Percentiles rank a stretch among this genome's conserved stretches.
These are phyloP conservation scores for Torymus aiolomorphi DNA, from an alignment of 2,888 invertebrate species.

Conservation along the genomic window DNA sequence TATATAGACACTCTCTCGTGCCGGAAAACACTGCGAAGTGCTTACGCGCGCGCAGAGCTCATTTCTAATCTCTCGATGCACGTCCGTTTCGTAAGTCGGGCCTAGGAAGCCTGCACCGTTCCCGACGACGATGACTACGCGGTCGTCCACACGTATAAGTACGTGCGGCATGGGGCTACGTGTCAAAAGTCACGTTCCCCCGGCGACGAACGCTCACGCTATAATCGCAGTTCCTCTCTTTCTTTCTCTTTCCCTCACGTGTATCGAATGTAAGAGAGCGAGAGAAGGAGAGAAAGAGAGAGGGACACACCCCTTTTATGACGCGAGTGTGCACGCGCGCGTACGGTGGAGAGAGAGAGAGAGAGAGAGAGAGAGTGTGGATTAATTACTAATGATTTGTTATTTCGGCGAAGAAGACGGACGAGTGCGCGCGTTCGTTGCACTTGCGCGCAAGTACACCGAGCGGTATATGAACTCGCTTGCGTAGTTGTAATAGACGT, in stretches of 20 bases:
- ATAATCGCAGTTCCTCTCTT: no score
- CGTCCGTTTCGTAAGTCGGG: conserved; percentile 22
- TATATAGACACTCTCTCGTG: no score
- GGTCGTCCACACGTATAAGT: no score
- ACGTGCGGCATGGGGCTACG: conserved; percentile 21
- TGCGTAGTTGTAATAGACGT: no score
- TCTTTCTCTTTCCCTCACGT: no score
- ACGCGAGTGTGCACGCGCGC: background rate
- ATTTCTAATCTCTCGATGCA: background rate
- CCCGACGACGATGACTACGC: no score
- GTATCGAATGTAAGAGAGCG: background rate
- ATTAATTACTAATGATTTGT: conserved; percentile 34
- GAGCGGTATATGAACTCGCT: no score
- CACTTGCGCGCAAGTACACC: no score
- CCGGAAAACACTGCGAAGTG: no score
- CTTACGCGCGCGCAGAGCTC: background rate
- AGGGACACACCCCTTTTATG: conserved; percentile 44
- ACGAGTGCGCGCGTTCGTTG: background rate
- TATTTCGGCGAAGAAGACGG: conserved; percentile 33
- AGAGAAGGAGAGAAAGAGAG: background rate
- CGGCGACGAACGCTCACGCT: background rate
- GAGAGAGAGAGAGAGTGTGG: background rate
- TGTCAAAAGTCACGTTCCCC: conserved; percentile 44
- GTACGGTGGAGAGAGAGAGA: background rate
- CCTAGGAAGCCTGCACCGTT: conserved; percentile 7